These are phyloP conservation scores for Augiades crinisus DNA, from an alignment of 2,888 invertebrate species.

Conservation along the genomic window DNA sequence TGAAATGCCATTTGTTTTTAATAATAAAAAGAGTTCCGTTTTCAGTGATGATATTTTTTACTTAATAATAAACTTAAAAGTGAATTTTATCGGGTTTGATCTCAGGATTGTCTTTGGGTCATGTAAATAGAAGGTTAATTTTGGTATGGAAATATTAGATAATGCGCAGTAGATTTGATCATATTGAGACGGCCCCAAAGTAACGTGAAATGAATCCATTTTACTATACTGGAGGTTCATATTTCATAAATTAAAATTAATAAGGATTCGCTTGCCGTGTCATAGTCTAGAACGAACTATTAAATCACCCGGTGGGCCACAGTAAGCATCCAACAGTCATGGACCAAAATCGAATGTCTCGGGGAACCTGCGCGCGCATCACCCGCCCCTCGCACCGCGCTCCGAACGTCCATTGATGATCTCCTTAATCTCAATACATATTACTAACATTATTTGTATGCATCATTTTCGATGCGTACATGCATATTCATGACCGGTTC, in stretches of 20 bases:
- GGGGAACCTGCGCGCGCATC: conserved; percentile 73
- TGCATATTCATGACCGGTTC: conserved; percentile 5
- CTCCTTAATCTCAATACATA: conserved; percentile 69
- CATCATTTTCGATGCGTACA: conserved; percentile 31
- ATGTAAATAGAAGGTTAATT: too few species aligned
- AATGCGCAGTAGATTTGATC: conserved; percentile 1
- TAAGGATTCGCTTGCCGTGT: conserved; percentile 50
- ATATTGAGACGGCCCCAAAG: neutral
- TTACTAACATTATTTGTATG: conserved; percentile 56
- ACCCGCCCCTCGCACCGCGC: conserved; percentile 59
- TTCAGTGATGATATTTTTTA: too few species aligned
- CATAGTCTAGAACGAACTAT: conserved; percentile 74
- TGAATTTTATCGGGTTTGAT: too few species aligned
- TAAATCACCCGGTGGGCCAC: conserved; percentile 73
- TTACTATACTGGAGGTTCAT: neutral
- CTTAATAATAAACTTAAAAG: too few species aligned
- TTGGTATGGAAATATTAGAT: too few species aligned
- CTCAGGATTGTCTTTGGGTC: too few species aligned
- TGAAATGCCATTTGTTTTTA: too few species aligned
- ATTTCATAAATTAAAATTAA: conserved; percentile 40
- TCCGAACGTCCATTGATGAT: conserved; percentile 77
- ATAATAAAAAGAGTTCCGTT: too few species aligned
- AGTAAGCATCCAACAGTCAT: conserved; percentile 79
- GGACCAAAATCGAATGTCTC: conserved; percentile 82
- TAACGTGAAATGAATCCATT: conserved; percentile 4